Evolutionary conservation across 2,113 vertebrate species (phyloP), one percentile per base, ranked within the genome.

Genomic region (Axis porcinus): DNA sequence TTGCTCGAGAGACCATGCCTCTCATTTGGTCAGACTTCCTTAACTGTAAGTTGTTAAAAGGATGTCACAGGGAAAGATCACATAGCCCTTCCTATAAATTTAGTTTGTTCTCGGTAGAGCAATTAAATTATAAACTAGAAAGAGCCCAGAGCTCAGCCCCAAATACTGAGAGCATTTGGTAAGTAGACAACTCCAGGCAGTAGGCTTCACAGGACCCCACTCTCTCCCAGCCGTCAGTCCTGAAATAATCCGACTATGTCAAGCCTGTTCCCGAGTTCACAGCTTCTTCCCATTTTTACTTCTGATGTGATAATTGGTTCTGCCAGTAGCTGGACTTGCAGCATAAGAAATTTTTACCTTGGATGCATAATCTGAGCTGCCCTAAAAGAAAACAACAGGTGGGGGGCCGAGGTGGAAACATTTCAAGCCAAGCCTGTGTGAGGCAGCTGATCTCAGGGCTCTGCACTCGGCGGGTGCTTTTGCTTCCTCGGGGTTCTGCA

Each of bases 401-500:
- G 3, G 10, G 52, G 54, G 23, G 9, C 5, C 4, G 9, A 5
- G 15, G 10, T 19, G 36, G 67, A 40, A 25, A 45, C 67, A 15
- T 47, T 89, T 96, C 55, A 83, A 79, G 55, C 64, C 58, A 36
- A 57, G 43, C 57, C 50, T n/a, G 12, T 55, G 17, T n/a, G 27
- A 90, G 93, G 91, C 30, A 67, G 81, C 88, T 79, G 10, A 28
- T 79, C 79, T 43, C 55, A 50, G 50, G 70, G 23, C 33, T 97
- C 88, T 60, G 60, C 27, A 28, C 40, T 96, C 55, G 21, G 8
- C 13, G 0, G 76, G 43, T 84, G 76, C 93, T 85, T 92, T 96
- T 87, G 85, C 88, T 96, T 97, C n/a, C 88, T 88, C 40, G 23
- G 86, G 95, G 54, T 86, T 17, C 82, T 94, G 6, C 28, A 94